phyloP scores from a whole-genome alignment of 2,888 invertebrate species.

The Folsomia manolachei region DNA sequence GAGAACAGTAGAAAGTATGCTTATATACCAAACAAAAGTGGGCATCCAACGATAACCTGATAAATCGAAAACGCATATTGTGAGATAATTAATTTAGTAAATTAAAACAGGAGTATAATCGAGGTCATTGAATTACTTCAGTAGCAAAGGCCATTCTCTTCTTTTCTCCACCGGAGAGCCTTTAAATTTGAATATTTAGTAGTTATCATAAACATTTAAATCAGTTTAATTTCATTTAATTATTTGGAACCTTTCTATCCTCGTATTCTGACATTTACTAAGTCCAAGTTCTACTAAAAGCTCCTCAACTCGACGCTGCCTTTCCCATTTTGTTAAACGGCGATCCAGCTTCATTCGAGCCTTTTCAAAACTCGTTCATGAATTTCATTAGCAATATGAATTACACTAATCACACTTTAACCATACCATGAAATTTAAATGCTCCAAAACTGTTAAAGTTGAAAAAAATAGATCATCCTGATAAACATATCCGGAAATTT shows the following conservation, averaged over 20 bases:
- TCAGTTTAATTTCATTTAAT: slow-evolving; percentile 59
- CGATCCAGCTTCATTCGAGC: slow-evolving; percentile 77
- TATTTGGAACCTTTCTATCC: slow-evolving; percentile 72
- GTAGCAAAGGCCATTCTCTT: slow-evolving; percentile 90
- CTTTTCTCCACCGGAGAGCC: slow-evolving; percentile 91
- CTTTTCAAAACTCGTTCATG: no score
- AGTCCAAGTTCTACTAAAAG: slow-evolving; percentile 71
- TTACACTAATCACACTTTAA: not conserved
- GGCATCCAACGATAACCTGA: slow-evolving; percentile 58
- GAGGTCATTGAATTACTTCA: no score
- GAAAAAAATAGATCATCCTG: slow-evolving; percentile 88
- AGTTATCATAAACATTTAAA: not conserved
- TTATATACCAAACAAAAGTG: slow-evolving; percentile 58
- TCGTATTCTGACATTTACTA: slow-evolving; percentile 66
- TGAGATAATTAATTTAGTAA: not conserved
- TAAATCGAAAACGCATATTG: not conserved
- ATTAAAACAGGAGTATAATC: no score
- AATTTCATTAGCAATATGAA: slow-evolving; percentile 1
- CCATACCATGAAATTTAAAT: slow-evolving; percentile 78
- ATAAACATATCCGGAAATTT: slow-evolving; percentile 82
- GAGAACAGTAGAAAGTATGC: no score
- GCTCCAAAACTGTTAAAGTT: slow-evolving; percentile 79
- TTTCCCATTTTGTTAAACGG: slow-evolving; percentile 62
- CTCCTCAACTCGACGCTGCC: slow-evolving; percentile 66
- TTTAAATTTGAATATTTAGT: not conserved